These are phyloP conservation scores for Lethocerus indicus DNA, from an alignment of 1,140 invertebrate species.

Conservation along the genomic window DNA sequence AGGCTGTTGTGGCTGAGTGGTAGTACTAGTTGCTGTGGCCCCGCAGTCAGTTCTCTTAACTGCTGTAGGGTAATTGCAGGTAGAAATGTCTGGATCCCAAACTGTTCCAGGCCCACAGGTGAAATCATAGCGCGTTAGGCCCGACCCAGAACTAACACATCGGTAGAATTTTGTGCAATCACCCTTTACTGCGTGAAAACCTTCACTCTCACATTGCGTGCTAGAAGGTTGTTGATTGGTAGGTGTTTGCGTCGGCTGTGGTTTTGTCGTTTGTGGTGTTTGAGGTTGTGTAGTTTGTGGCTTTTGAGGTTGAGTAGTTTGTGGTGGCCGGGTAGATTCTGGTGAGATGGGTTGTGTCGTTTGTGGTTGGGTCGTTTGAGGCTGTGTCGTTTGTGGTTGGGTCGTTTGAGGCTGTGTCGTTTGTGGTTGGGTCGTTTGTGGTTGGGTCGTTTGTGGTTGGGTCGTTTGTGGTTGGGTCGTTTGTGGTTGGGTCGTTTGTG, in stretches of 20 bases:
- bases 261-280: constrained; percentile 1
- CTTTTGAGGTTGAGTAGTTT: no score
- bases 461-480: no score
- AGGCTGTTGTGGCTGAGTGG: constrained; percentile 3
- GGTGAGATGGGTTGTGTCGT: background rate
- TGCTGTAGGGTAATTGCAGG: constrained; percentile 29
- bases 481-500: no score
- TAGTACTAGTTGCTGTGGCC: background rate
- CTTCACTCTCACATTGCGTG: constrained; percentile 30
- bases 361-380: background rate
- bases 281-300: background rate
- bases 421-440: no score
- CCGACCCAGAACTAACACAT: constrained; percentile 24
- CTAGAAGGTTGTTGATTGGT: background rate
- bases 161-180: constrained; percentile 27
- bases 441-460: no score
- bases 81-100: constrained; percentile 27
- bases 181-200: constrained; percentile 30
- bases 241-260: background rate
- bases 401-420: no score
- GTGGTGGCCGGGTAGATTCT: background rate
- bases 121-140: constrained; percentile 27
- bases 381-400: no score
- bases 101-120: constrained; percentile 26
- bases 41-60: constrained; percentile 19